These are phyloP conservation scores for Trilocha varians DNA, from an alignment of 2,888 invertebrate species.

Conservation along the genomic window DNA sequence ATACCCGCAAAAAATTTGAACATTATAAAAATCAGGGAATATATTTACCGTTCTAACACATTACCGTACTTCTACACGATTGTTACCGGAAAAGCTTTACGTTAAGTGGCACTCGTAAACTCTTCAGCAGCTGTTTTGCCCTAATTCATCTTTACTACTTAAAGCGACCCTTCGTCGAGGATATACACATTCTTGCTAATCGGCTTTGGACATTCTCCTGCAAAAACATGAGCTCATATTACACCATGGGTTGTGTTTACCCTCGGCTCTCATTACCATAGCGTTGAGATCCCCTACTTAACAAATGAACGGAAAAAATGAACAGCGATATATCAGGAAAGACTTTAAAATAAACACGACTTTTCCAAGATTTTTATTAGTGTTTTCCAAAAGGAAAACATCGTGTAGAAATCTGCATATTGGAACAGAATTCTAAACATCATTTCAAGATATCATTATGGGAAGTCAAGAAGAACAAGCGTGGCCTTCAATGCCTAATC, in stretches of 20 bases:
- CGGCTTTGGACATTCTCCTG: constrained; percentile 17
- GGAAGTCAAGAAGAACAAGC: no score
- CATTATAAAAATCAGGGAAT: no score
- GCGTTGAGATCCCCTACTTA: not conserved
- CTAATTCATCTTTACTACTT: constrained; percentile 6
- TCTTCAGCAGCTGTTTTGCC: constrained; percentile 12
- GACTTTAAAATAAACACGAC: no score
- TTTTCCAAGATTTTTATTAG: no score
- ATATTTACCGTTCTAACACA: not conserved
- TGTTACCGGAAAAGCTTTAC: not conserved
- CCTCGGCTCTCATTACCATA: not conserved
- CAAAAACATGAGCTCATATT: constrained; percentile 19
- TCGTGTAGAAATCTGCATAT: no score
- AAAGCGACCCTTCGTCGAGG: not conserved
- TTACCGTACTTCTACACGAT: not conserved
- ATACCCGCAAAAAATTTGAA: no score
- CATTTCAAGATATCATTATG: no score
- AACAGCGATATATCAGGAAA: not conserved
- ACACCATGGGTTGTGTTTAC: constrained; percentile 7
- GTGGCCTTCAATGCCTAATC: no score
- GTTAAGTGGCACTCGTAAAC: constrained; percentile 4
- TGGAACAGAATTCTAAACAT: no score
- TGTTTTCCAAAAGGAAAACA: no score
- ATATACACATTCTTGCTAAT: constrained; percentile 15
- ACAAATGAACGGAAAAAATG: not conserved